Percentiles rank a stretch among this genome's conserved stretches.
These are phyloP conservation scores for Harlomillsia oculata DNA, from an alignment of 1,140 invertebrate genomes.

Conservation along the genomic window DNA sequence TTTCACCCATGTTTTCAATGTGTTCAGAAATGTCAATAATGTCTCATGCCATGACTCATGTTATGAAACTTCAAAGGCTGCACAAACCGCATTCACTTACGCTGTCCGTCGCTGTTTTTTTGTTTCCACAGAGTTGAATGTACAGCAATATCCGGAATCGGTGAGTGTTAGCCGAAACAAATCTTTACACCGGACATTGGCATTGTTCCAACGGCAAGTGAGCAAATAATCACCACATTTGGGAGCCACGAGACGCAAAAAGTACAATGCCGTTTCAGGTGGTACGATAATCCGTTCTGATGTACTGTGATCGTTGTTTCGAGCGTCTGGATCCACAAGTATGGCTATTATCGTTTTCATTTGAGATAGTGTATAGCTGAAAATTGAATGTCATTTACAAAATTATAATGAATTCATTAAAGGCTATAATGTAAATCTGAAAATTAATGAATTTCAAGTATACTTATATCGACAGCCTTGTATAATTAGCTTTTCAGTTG, in stretches of 20 bases:
- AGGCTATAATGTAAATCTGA: too few species aligned
- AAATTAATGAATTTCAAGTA: too few species aligned
- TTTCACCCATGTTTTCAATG: too few species aligned
- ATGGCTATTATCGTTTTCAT: constrained; percentile 32
- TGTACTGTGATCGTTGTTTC: constrained; percentile 22
- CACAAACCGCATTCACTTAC: constrained; percentile 7
- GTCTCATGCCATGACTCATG: too few species aligned
- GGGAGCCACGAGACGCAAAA: constrained; percentile 31
- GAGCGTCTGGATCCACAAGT: constrained; percentile 29
- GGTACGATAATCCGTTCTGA: neutral
- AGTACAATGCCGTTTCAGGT: constrained; percentile 24
- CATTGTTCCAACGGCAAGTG: constrained; percentile 29
- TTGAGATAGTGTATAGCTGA: constrained; percentile 25
- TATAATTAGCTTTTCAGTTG: constrained; percentile 34
- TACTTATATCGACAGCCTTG: constrained; percentile 33
- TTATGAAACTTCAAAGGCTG: too few species aligned
- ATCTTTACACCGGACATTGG: neutral
- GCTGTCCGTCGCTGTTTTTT: constrained; percentile 10
- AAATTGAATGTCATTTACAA: neutral
- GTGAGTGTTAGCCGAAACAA: constrained; percentile 27
- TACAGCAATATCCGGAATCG: constrained; percentile 36
- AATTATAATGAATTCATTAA: too few species aligned
- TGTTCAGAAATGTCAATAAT: too few species aligned
- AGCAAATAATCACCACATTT: constrained; percentile 34
- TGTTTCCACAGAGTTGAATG: constrained; percentile 31